Percentiles rank a stretch among this genome's conserved stretches.
These are phyloP conservation scores for Epinephelus coioides DNA, from an alignment of 2,797 vertebrate species.

Conservation along the genomic window DNA sequence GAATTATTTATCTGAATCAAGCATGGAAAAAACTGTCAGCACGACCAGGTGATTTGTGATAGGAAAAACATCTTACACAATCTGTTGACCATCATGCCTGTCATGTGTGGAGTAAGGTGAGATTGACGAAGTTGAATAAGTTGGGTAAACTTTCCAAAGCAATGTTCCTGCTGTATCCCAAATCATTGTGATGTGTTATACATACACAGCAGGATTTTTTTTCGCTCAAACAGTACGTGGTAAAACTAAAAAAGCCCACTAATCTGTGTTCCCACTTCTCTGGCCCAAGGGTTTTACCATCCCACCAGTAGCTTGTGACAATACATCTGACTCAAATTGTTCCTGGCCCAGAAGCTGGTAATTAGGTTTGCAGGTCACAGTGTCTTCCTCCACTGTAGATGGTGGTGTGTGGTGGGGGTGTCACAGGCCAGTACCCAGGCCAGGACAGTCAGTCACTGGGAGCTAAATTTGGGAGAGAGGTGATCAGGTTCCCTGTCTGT, in stretches of 20 bases:
- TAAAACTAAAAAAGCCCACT: too few relatives aligned
- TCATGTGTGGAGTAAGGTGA: slow-evolving; percentile 14
- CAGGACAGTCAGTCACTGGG: slow-evolving; percentile 71
- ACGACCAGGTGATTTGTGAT: slow-evolving; percentile 2
- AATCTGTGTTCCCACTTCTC: too few relatives aligned
- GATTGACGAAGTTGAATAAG: neutral
- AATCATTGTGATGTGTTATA: too few relatives aligned
- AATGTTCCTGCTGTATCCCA: neutral
- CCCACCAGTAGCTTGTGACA: neutral
- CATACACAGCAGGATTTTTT: too few relatives aligned
- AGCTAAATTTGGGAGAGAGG: slow-evolving; percentile 86
- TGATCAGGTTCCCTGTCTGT: slow-evolving; percentile 85
- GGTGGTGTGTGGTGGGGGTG: slow-evolving; percentile 58
- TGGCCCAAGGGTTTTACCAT: too few relatives aligned
- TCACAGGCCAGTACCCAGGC: slow-evolving; percentile 62
- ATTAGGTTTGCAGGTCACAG: slow-evolving; percentile 48
- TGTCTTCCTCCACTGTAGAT: slow-evolving; percentile 27
- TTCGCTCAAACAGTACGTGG: too few relatives aligned
- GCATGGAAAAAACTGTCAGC: neutral
- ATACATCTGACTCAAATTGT: neutral
- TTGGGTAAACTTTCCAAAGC: slow-evolving; percentile 8
- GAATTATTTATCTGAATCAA: neutral
- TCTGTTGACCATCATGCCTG: slow-evolving; percentile 27
- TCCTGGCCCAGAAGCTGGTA: slow-evolving; percentile 37
- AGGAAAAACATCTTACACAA: slow-evolving; percentile 63